These are phyloP conservation scores for Amaurobius ferox DNA, from an alignment of 2,888 invertebrate species.

Conservation along the genomic window DNA sequence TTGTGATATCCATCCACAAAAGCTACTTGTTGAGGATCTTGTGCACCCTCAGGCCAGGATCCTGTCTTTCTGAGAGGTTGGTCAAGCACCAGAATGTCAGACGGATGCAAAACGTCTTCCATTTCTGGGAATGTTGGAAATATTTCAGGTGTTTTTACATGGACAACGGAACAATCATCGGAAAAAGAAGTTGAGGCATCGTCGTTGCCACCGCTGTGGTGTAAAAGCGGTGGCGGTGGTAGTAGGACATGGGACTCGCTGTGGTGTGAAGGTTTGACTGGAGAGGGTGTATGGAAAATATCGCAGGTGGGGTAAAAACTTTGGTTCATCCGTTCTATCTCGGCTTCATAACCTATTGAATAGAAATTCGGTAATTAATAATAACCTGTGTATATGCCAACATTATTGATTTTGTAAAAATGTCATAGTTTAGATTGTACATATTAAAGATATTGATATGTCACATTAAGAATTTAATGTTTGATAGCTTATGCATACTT, in stretches of 20 bases:
- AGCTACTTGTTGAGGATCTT: background rate
- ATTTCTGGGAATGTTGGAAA: slow-evolving; percentile 66
- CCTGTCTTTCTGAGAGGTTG: slow-evolving; percentile 59
- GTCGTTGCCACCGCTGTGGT: slow-evolving; percentile 31
- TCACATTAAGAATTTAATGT: no score
- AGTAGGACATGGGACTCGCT: slow-evolving; percentile 28
- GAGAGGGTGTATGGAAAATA: slow-evolving; percentile 36
- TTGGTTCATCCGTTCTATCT: slow-evolving; percentile 56
- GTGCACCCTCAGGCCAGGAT: slow-evolving; percentile 18
- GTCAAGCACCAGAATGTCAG: slow-evolving; percentile 73
- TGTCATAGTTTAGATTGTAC: no score
- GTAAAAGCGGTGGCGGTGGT: slow-evolving; percentile 52
- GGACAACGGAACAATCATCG: slow-evolving; percentile 51
- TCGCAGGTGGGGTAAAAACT: slow-evolving; percentile 51
- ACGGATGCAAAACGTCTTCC: slow-evolving; percentile 72
- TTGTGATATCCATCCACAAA: slow-evolving; percentile 18
- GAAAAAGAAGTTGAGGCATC: slow-evolving; percentile 43
- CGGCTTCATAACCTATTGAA: slow-evolving; percentile 58
- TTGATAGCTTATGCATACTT: no score
- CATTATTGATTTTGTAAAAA: no score
- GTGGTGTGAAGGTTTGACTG: slow-evolving; percentile 40
- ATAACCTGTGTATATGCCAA: no score
- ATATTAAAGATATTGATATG: no score
- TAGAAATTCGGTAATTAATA: no score
- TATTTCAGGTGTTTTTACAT: slow-evolving; percentile 11